These are phyloP conservation scores for Drosophila parabipectinata DNA, from an alignment of 1,140 invertebrate genomes.

Conservation along the genomic window DNA sequence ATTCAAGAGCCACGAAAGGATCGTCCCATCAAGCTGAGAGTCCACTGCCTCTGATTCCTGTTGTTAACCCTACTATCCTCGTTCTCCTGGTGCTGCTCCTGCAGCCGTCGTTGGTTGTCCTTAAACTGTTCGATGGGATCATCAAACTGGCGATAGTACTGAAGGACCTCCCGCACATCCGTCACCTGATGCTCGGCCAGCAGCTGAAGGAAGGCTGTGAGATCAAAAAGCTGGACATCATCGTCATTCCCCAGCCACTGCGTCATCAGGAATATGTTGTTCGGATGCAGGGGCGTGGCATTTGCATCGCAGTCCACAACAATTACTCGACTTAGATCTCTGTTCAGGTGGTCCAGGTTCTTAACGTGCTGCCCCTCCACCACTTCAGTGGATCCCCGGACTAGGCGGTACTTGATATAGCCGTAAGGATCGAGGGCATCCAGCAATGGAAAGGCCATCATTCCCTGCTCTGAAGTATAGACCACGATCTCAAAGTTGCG, in stretches of 20 bases:
- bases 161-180: slow-evolving; percentile 96
- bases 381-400: slow-evolving; percentile 97
- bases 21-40: slow-evolving; percentile 20
- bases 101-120: slow-evolving; percentile 92
- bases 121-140: slow-evolving; percentile 96
- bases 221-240: slow-evolving; percentile 94
- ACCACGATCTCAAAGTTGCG: slow-evolving; percentile 98
- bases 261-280: slow-evolving; percentile 94
- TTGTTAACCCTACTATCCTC: background rate
- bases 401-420: slow-evolving; percentile 94
- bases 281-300: slow-evolving; percentile 93
- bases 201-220: slow-evolving; percentile 96
- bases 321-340: slow-evolving; percentile 97
- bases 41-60: background rate
- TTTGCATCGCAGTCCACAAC: slow-evolving; percentile 97
- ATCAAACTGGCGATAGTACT: slow-evolving; percentile 96
- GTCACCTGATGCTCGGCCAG: slow-evolving; percentile 93
- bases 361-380: slow-evolving; percentile 97
- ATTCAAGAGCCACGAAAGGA: slow-evolving; percentile 8
- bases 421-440: slow-evolving; percentile 96
- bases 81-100: slow-evolving; percentile 87
- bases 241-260: slow-evolving; percentile 97
- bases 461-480: slow-evolving; percentile 95
- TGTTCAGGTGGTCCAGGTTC: slow-evolving; percentile 96
- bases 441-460: slow-evolving; percentile 96